phyloP scores from a whole-genome alignment of 2,113 vertebrate species.

The Gadus chalcogrammus region DNA sequence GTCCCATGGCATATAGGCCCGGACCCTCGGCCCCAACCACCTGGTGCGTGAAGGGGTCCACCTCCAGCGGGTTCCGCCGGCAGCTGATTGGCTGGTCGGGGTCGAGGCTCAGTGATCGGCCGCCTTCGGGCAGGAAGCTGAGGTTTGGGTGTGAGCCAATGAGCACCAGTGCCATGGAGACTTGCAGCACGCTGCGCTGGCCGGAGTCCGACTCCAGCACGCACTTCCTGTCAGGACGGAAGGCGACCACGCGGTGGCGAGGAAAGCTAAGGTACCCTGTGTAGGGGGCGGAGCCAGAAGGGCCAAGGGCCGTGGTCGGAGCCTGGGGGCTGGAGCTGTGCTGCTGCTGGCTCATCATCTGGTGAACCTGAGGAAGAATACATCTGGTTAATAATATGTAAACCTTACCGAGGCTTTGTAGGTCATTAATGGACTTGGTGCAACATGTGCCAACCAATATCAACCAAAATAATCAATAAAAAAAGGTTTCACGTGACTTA shows the following conservation, averaged over 20 bases:
- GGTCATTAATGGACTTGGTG: too few relatives aligned
- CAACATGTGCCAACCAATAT: too few relatives aligned
- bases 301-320: slow-evolving; percentile 11
- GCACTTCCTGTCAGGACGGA: slow-evolving; percentile 69
- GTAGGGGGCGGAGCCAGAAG: slow-evolving; percentile 44
- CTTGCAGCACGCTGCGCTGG: slow-evolving; percentile 53
- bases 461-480: too few relatives aligned
- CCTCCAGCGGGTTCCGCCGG: slow-evolving; percentile 72
- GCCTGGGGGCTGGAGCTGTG: slow-evolving; percentile 10
- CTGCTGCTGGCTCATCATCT: slow-evolving; percentile 80
- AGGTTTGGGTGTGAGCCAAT: slow-evolving; percentile 76
- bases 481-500: too few relatives aligned
- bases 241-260: slow-evolving; percentile 56
- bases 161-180: slow-evolving; percentile 74
- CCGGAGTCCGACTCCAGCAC: slow-evolving; percentile 65
- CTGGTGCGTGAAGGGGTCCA: slow-evolving; percentile 70
- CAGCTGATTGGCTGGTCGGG: slow-evolving; percentile 63
- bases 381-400: slow-evolving; percentile 40
- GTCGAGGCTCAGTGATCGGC: slow-evolving; percentile 46
- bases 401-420: too few relatives aligned
- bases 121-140: slow-evolving; percentile 64
- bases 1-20: slow-evolving; percentile 77
- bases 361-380: slow-evolving; percentile 65
- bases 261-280: slow-evolving; percentile 75
- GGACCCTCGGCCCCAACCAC: slow-evolving; percentile 53